phyloP scores from a whole-genome alignment of 2,797 vertebrate species.

The Botia kubotai region DNA sequence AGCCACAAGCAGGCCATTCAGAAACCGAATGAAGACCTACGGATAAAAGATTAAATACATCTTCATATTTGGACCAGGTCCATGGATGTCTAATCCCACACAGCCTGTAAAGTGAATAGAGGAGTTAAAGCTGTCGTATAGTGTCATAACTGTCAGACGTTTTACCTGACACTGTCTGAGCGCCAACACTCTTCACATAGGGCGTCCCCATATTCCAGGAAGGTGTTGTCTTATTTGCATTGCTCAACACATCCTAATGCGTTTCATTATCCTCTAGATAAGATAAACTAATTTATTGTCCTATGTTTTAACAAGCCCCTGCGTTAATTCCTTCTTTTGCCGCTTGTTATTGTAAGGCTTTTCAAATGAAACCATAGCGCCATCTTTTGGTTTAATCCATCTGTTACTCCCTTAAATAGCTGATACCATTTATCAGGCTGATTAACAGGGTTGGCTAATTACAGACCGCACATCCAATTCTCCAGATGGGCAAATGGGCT shows the following conservation, averaged over 20 bases:
- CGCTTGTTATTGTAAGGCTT: neutral
- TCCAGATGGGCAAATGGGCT: neutral
- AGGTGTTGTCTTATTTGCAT: neutral
- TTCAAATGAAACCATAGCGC: constrained; percentile 3
- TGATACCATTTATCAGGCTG: neutral
- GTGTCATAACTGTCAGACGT: no score
- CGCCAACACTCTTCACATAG: neutral
- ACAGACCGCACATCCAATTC: neutral
- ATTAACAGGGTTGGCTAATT: neutral
- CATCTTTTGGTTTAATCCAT: constrained; percentile 7
- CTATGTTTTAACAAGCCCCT: neutral
- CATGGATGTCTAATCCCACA: no score
- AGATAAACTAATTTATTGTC: no score
- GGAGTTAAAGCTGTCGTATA: no score
- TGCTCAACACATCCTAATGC: neutral
- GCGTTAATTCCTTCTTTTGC: no score
- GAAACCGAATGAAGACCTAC: no score
- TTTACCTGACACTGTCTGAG: neutral
- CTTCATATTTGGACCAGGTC: no score
- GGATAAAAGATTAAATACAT: no score
- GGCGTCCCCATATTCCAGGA: neutral
- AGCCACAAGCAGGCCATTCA: no score
- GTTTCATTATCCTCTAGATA: neutral
- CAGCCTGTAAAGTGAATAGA: no score
- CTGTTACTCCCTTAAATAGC: neutral